Conservation (phyloP, 2,113 vertebrate species). For the Lophochroa leadbeateri region DNA sequence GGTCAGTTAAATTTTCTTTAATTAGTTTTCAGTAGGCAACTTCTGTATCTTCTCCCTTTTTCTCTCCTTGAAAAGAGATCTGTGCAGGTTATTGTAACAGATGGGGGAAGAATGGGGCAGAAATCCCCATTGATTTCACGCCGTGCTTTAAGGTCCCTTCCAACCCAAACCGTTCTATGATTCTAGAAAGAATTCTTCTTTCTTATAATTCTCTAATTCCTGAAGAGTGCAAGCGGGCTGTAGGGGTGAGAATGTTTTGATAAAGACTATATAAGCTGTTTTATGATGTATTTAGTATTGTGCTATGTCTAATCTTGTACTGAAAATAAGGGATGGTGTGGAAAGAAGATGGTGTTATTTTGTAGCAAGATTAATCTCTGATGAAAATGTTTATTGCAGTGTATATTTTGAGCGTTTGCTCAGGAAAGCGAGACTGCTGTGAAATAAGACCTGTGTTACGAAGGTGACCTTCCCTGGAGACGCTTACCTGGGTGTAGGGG, state of each 20-base stretch:
- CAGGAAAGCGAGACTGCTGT: neutral
- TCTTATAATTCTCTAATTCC: neutral
- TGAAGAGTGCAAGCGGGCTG: neutral
- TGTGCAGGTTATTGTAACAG: neutral
- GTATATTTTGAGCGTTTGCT: neutral
- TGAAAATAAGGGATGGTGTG: neutral
- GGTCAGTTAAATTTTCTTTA: neutral
- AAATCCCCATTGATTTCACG: neutral
- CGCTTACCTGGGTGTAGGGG: fast-evolving
- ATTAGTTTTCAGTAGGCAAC: neutral
- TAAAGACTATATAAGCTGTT: neutral
- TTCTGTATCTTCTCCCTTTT: neutral
- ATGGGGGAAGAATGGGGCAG: neutral
- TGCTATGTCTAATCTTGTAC: neutral
- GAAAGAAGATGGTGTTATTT: neutral
- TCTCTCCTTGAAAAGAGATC: neutral
- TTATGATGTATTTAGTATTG: neutral
- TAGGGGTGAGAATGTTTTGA: neutral
- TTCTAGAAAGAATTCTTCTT: neutral
- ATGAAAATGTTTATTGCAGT: neutral
- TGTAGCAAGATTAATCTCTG: neutral
- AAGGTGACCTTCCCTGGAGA: neutral
- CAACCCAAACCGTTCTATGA: neutral
- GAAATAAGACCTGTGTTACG: neutral
- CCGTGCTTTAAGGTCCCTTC: neutral